Conservation (phyloP, 2,113 vertebrate genomes). For the Okapia johnstoni region DNA sequence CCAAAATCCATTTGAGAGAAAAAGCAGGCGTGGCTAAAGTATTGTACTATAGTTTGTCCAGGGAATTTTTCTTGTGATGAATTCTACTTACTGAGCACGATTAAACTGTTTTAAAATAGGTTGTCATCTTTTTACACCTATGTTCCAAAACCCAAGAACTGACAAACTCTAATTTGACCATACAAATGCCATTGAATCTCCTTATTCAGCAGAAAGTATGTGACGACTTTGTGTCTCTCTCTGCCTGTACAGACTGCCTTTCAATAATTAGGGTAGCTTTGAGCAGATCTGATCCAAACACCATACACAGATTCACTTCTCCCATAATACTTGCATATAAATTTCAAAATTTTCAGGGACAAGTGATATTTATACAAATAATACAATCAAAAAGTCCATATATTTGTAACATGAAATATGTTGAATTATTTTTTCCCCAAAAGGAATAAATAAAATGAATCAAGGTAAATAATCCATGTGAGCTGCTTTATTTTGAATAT, state of each 20-base stretch:
- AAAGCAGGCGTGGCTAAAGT: background rate
- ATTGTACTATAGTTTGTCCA: background rate
- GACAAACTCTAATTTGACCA: background rate
- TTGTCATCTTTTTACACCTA: background rate
- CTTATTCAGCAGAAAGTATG: background rate
- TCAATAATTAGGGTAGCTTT: background rate
- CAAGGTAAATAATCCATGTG: background rate
- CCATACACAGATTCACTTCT: background rate
- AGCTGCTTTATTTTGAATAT: background rate
- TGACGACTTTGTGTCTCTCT: background rate
- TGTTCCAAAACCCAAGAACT: background rate
- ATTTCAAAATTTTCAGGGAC: background rate
- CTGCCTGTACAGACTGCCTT: background rate
- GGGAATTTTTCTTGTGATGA: background rate
- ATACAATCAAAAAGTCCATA: background rate
- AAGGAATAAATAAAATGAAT: background rate
- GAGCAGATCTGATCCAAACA: background rate
- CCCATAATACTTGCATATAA: background rate
- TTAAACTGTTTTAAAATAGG: background rate
- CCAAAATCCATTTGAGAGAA: background rate
- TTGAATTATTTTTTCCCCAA: background rate
- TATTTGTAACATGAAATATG: background rate
- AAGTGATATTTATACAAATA: background rate
- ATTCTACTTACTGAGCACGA: background rate
- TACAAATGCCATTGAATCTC: background rate